A percentile compares a stretch with the other conserved stretches of the same genome.
Conservation (phyloP, 1,140 invertebrate species). For the roundworm (Caenorhabditis elegans) region WBcel235 BX284602.5:4767501-4768000, state of each 20-base stretch:
- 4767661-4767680: too few species aligned
- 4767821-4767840: background rate
- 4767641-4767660: too few species aligned
- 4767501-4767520: too few species aligned
- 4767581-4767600: too few species aligned
- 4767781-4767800: background rate
- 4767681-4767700: too few species aligned
- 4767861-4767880: background rate
- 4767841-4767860: background rate
- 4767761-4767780: background rate
- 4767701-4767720: background rate
- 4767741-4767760: background rate
- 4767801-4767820: background rate
- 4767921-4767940: slow-evolving; percentile 9
- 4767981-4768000: too few species aligned
- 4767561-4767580: too few species aligned
- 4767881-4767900: background rate
- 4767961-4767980: background rate
- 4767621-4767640: too few species aligned
- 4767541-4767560: too few species aligned
- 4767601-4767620: too few species aligned
- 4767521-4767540: too few species aligned
- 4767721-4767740: background rate
- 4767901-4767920: background rate
- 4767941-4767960: background rate